Percentiles rank a stretch among this genome's conserved stretches.
These are phyloP conservation scores for Aplysina aerophoba DNA, from an alignment of 37 sponge, comb jelly and placozoan genomes.

Conservation along the genomic window DNA sequence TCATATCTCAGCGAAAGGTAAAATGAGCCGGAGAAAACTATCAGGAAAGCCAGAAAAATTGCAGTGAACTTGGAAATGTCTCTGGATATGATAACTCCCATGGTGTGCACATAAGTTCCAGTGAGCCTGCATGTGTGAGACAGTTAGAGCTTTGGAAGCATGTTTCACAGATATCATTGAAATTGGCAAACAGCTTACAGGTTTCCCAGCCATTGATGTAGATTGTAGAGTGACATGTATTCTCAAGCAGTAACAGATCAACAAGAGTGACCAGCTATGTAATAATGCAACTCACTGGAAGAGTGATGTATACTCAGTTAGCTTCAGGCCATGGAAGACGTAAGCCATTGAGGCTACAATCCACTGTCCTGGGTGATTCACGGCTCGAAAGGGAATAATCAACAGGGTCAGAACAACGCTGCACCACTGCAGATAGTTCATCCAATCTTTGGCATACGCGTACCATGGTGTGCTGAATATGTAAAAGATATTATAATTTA, in stretches of 20 bases:
- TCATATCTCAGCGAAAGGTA: constrained; percentile 8
- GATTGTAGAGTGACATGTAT: no score
- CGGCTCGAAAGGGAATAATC: background rate
- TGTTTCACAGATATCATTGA: no score
- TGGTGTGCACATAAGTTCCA: constrained; percentile 18
- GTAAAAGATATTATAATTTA: no score
- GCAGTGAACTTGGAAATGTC: constrained; percentile 8
- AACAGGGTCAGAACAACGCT: background rate
- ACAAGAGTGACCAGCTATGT: no score
- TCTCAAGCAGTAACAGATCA: no score
- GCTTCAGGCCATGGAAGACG: background rate
- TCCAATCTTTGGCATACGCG: background rate
- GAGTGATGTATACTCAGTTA: background rate
- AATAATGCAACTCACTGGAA: constrained; percentile 3
- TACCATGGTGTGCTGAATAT: no score
- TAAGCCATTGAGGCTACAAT: background rate
- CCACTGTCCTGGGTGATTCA: constrained; percentile 17
- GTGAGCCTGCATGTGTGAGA: background rate
- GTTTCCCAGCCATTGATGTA: no score
- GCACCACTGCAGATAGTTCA: constrained; percentile 16
- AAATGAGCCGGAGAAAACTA: background rate
- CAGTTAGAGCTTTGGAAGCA: no score
- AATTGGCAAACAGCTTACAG: no score
- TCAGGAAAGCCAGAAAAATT: background rate
- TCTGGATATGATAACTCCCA: constrained; percentile 5